Evolutionary conservation across 2,113 vertebrate species (phyloP).

Genomic region (Leuciscus idus): DNA sequence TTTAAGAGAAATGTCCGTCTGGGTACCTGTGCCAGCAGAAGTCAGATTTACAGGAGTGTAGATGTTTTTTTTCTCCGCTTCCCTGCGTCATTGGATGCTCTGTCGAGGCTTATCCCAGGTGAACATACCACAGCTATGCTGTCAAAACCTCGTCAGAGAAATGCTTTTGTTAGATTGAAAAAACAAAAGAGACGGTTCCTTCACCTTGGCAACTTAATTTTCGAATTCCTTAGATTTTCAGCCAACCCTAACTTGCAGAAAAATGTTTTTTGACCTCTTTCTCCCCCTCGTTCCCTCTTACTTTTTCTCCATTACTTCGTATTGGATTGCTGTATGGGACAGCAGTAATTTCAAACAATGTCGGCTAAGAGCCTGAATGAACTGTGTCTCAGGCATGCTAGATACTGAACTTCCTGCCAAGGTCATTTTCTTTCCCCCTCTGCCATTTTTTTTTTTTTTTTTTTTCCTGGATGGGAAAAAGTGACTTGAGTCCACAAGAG

Average conservation of each 20-base stretch:
- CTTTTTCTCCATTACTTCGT: conserved; percentile 25
- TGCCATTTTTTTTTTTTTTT: neutral
- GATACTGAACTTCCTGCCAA: conserved; percentile 58
- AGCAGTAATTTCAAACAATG: conserved; percentile 53
- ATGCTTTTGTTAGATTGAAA: conserved; percentile 1
- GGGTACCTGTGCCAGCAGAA: neutral
- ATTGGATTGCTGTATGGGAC: conserved; percentile 37
- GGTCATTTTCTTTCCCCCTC: conserved; percentile 48
- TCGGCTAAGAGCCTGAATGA: conserved; percentile 52
- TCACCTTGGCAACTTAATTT: conserved; percentile 50
- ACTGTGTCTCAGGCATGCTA: conserved; percentile 48
- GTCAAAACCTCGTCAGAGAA: conserved; percentile 32
- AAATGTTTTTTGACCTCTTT: conserved; percentile 24
- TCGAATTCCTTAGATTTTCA: conserved; percentile 47
- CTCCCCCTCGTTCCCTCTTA: neutral
- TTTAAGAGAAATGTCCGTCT: neutral
- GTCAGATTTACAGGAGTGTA: conserved; percentile 18
- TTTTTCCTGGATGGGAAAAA: conserved; percentile 50
- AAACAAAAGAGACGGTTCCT: conserved; percentile 26
- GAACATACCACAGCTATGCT: conserved; percentile 43
- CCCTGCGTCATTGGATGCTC: conserved; percentile 28
- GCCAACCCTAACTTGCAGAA: conserved; percentile 57
- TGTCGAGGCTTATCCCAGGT: conserved; percentile 48
- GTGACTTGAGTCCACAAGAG: conserved; percentile 57
- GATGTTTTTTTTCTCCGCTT: neutral